These are phyloP conservation scores for Cancer borealis DNA, from an alignment of 2,888 invertebrate species.

Conservation along the genomic window DNA sequence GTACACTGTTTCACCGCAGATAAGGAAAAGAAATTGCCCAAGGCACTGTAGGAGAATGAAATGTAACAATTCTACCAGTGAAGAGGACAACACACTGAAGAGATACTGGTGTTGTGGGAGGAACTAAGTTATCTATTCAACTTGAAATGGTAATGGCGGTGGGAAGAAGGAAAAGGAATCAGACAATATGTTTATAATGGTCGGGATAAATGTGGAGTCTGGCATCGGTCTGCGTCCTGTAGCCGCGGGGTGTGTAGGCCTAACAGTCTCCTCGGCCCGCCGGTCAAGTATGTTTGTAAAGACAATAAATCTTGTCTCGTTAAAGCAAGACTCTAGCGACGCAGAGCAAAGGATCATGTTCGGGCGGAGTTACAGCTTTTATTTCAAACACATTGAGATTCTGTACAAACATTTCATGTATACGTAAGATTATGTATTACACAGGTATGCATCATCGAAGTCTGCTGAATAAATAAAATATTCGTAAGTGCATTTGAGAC, in stretches of 20 bases:
- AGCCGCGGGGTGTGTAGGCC: background rate
- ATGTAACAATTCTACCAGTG: background rate
- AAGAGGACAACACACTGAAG: background rate
- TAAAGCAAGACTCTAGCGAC: background rate
- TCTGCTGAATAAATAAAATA: background rate
- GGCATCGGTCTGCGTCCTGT: background rate
- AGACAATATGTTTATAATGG: background rate
- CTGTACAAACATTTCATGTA: slow-evolving; percentile 1
- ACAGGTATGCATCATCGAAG: background rate
- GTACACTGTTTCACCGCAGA: background rate
- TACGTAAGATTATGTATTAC: background rate
- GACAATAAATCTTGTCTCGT: background rate
- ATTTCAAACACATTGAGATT: background rate
- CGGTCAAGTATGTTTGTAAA: background rate
- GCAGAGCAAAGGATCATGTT: background rate
- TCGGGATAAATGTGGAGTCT: background rate
- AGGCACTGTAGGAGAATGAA: background rate
- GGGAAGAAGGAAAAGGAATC: background rate
- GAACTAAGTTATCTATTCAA: background rate
- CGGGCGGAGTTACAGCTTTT: background rate
- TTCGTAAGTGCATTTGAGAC: background rate
- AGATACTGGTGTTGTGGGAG: background rate
- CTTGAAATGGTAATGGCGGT: background rate
- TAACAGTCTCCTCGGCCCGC: background rate
- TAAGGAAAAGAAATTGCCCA: background rate